These are phyloP conservation scores for Schizotus pectinicornis DNA, from an alignment of 2,888 invertebrate species.

Conservation along the genomic window DNA sequence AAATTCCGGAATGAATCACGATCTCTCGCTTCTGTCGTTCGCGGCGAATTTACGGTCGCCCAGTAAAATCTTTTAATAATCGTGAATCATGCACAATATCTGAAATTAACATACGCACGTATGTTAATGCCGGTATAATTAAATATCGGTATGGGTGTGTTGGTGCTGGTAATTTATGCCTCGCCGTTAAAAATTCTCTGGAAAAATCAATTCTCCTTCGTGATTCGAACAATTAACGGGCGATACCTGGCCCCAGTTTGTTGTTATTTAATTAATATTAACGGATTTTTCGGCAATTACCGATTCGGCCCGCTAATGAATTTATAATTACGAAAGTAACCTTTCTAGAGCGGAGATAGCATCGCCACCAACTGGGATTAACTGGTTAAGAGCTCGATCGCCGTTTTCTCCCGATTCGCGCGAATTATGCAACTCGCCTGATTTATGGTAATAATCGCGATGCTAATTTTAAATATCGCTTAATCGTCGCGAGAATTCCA, in stretches of 20 bases:
- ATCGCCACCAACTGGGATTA: not conserved
- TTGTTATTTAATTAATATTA: constrained; percentile 22
- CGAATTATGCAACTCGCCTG: too few species aligned
- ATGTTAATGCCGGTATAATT: constrained; percentile 15
- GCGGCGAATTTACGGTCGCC: constrained; percentile 13
- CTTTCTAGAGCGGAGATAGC: not conserved
- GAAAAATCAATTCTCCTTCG: constrained; percentile 13
- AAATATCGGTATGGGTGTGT: constrained; percentile 22
- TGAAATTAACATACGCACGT: constrained; percentile 24
- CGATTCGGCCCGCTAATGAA: constrained; percentile 3
- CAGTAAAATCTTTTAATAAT: constrained; percentile 27
- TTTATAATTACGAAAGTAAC: constrained; percentile 15
- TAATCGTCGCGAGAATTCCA: constrained; percentile 9
- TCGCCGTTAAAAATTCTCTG: not conserved
- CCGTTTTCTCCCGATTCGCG: too few species aligned
- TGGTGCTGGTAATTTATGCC: constrained; percentile 13
- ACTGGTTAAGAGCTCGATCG: too few species aligned
- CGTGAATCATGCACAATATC: constrained; percentile 28
- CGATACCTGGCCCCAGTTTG: not conserved
- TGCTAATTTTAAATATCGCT: not conserved
- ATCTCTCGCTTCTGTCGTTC: constrained; percentile 9
- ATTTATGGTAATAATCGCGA: too few species aligned
- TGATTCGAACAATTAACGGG: constrained; percentile 13
- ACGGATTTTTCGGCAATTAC: constrained; percentile 24
- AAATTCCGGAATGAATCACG: constrained; percentile 1